Conservation (phyloP, 64 coral and sea anemone genomes). For the Actinia equina region DNA sequence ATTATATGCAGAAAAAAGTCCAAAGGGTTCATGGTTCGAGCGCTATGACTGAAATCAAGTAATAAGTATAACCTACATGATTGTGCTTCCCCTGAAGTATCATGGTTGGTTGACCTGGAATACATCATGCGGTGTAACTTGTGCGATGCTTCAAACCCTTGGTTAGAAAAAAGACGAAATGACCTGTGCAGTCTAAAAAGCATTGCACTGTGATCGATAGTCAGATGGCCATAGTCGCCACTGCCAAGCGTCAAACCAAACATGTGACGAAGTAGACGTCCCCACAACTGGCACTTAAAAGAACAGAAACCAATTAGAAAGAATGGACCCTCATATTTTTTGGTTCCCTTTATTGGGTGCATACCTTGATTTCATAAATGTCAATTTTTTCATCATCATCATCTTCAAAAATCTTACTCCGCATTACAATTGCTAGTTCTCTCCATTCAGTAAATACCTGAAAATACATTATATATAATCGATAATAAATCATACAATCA, state of each 20-base stretch:
- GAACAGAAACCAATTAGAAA: too few species aligned
- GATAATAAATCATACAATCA: too few species aligned
- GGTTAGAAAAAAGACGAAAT: constrained; percentile 17
- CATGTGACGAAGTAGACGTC: constrained; percentile 13
- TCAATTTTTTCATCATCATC: constrained; percentile 5
- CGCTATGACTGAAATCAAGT: too few species aligned
- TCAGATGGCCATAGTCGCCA: constrained; percentile 23
- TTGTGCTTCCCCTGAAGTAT: not conserved
- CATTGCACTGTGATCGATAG: constrained; percentile 35
- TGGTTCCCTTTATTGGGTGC: not conserved
- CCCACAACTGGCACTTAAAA: constrained; percentile 39
- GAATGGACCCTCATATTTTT: too few species aligned
- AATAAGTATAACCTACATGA: constrained; percentile 29
- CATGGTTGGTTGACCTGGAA: constrained; percentile 32
- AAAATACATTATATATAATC: too few species aligned
- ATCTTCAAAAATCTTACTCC: not conserved
- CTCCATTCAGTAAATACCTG: constrained; percentile 4
- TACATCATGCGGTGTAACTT: constrained; percentile 23
- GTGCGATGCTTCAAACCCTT: constrained; percentile 50
- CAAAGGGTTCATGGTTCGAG: too few species aligned
- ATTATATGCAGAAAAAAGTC: too few species aligned
- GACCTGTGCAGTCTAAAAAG: constrained; percentile 13
- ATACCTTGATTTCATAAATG: not conserved
- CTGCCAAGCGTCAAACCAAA: constrained; percentile 24
- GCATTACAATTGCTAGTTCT: not conserved